Evolutionary conservation across 2,113 vertebrate genomes (phyloP), one percentile per base, ranked within the genome.

Genomic region (Poecilia latipinna): DNA sequence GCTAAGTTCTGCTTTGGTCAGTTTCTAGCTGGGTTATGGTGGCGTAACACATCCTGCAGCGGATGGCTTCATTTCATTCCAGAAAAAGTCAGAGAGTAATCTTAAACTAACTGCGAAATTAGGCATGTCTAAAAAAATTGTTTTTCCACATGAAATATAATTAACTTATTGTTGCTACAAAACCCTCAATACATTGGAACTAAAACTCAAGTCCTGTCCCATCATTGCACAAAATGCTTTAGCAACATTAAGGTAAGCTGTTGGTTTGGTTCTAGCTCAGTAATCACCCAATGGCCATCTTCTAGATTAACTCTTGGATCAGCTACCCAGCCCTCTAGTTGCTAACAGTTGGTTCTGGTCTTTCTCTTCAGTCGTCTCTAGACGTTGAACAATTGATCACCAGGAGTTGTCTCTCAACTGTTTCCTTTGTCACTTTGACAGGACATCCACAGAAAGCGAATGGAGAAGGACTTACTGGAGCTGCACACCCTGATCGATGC

Each of bases 391-490:
- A 13, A 31, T 28, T 62, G 28, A 31, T 13, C 29, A 13, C 13
- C 12, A 42, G 8, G 35, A 35, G 39, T 24, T 17, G 19, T 54
- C 17, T 22, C 48, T 54, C 19, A 22, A 22, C 19, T 24, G 48
- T 54, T 57, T n/a, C 22, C 24, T 10, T 12, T 2, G 13, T 71
- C 74, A 0, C 24, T 0, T 13, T 35, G 11, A 4, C 88, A 99
- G 98, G 98, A 99, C 92, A 99, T 99, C 89, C 98, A 99, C 93
- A 96, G 98, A 86, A 99, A 99, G 89, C 95, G 98, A 1, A 98
- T 99, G 96, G 98, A 99, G 90, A 99, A 99, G 83, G 98, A 99
- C 67, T 89, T 98, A 68, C 88, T 96, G 92, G 98, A 99, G 93
- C 94, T 99, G 61, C 98, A 99, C 71, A 96, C 96, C 12, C 94